Evolutionary conservation across 53 echinoderm and acorn worm species (phyloP).

Genomic region (Paelopatides confundens): DNA sequence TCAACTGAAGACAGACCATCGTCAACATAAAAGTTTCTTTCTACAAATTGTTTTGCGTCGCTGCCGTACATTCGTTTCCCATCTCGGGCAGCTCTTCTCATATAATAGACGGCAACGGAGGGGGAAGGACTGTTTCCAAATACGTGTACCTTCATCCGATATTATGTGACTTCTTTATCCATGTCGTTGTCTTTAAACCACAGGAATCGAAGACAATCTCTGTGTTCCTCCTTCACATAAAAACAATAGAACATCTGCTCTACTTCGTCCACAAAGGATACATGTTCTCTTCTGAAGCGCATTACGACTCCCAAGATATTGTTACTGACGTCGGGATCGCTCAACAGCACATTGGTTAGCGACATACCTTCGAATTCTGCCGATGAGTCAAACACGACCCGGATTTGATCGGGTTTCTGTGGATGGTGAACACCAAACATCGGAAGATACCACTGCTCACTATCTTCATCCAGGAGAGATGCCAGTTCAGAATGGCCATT

Average conservation of each 20-base stretch:
- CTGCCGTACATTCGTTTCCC: conserved; percentile 28
- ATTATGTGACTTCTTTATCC: conserved; percentile 32
- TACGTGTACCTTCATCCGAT: conserved; percentile 67
- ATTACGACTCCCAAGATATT: conserved; percentile 52
- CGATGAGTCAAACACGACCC: conserved; percentile 60
- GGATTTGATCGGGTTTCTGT: conserved; percentile 54
- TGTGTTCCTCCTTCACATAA: conserved; percentile 48
- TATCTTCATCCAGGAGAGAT: conserved; percentile 29
- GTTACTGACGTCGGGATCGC: conserved; percentile 67
- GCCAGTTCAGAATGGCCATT: conserved; percentile 62
- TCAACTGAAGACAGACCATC: conserved; percentile 41
- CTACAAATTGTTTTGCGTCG: conserved; percentile 35
- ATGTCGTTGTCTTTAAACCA: conserved; percentile 66
- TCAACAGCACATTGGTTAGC: conserved; percentile 43
- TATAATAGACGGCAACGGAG: conserved; percentile 52
- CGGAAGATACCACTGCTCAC: conserved; percentile 38
- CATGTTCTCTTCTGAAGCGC: conserved; percentile 44
- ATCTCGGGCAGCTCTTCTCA: conserved; percentile 19
- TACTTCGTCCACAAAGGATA: conserved; percentile 58
- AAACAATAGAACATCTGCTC: conserved; percentile 75
- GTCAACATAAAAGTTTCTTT: conserved; percentile 65
- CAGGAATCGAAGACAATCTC: conserved; percentile 59
- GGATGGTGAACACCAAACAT: conserved; percentile 62
- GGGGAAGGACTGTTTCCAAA: conserved; percentile 66
- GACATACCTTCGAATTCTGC: conserved; percentile 55